Percentiles rank a stretch among this genome's conserved stretches.
These are phyloP conservation scores for Varroa destructor DNA, from an alignment of 1,140 invertebrate genomes.

Conservation along the genomic window DNA sequence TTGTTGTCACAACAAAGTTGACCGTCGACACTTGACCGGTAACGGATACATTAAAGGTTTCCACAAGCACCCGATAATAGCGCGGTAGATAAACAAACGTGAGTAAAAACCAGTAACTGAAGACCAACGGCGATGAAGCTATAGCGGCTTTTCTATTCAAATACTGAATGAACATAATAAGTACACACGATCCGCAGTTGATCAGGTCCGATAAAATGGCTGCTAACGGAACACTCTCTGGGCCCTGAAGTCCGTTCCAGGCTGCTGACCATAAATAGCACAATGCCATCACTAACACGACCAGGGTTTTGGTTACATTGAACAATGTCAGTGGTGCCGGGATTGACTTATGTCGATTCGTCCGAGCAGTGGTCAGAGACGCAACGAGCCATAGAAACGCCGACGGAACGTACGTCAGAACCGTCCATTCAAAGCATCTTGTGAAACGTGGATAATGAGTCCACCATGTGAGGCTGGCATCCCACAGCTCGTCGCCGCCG, in stretches of 20 bases:
- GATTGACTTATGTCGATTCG: background rate
- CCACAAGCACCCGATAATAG: slow-evolving; percentile 1
- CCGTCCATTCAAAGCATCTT: slow-evolving; percentile 31
- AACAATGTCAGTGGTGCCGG: background rate
- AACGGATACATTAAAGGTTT: background rate
- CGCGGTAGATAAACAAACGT: background rate
- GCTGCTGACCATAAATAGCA: slow-evolving; percentile 21
- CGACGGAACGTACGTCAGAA: slow-evolving; percentile 32
- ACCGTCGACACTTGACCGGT: background rate
- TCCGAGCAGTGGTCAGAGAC: background rate
- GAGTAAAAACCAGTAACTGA: background rate
- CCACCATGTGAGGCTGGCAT: no score
- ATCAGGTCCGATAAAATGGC: slow-evolving; percentile 6
- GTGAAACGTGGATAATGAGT: slow-evolving; percentile 29
- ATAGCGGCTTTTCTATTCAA: background rate
- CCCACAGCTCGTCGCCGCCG: no score
- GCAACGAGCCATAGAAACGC: no score
- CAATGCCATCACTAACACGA: slow-evolving; percentile 10
- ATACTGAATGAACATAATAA: slow-evolving; percentile 3
- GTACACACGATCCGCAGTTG: slow-evolving; percentile 2
- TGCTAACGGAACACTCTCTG: background rate
- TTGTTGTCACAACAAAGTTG: background rate
- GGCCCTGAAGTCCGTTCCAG: slow-evolving; percentile 2
- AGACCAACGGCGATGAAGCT: background rate
- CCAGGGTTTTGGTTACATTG: slow-evolving; percentile 1